phyloP scores from a whole-genome alignment of 2,888 invertebrate species.

The Heliconius sara region DNA sequence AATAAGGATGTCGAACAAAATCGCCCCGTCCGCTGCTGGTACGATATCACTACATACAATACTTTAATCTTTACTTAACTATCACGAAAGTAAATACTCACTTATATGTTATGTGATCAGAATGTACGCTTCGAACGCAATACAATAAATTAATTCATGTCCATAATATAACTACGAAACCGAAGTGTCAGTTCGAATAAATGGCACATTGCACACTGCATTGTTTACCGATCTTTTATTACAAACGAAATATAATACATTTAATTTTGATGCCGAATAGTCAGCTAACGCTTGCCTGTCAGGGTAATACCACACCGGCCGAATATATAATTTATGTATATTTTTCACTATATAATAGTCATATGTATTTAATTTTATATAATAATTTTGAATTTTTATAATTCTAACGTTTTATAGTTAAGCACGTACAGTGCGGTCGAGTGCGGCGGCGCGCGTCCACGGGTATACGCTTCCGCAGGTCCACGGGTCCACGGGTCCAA shows the following conservation, averaged over 20 bases:
- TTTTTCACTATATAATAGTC: constrained; percentile 83
- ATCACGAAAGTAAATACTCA: constrained; percentile 80
- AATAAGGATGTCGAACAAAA: constrained; percentile 68
- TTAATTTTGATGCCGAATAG: constrained; percentile 81
- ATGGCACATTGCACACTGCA: constrained; percentile 81
- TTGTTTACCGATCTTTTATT: constrained; percentile 71
- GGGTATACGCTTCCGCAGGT: background rate
- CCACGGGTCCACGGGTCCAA: too few relatives aligned
- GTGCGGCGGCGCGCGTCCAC: constrained; percentile 44
- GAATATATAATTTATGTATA: constrained; percentile 82
- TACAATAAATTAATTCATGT: constrained; percentile 61
- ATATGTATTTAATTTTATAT: constrained; percentile 83
- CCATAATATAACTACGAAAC: constrained; percentile 58
- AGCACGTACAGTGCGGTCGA: constrained; percentile 70
- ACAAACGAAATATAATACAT: constrained; percentile 62
- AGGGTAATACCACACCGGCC: constrained; percentile 89
- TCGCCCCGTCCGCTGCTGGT: constrained; percentile 67
- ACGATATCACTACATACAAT: constrained; percentile 74
- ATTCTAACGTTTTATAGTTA: constrained; percentile 80
- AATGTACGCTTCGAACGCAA: constrained; percentile 67
- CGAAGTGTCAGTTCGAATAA: constrained; percentile 72
- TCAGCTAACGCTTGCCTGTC: constrained; percentile 86
- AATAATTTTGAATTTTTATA: constrained; percentile 84
- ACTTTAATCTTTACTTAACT: constrained; percentile 67
- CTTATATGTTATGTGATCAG: constrained; percentile 72